Evolutionary conservation across 2,797 vertebrate genomes (phyloP), one percentile per base, ranked within the genome.

Genomic region (Orestias chungarensis): DNA sequence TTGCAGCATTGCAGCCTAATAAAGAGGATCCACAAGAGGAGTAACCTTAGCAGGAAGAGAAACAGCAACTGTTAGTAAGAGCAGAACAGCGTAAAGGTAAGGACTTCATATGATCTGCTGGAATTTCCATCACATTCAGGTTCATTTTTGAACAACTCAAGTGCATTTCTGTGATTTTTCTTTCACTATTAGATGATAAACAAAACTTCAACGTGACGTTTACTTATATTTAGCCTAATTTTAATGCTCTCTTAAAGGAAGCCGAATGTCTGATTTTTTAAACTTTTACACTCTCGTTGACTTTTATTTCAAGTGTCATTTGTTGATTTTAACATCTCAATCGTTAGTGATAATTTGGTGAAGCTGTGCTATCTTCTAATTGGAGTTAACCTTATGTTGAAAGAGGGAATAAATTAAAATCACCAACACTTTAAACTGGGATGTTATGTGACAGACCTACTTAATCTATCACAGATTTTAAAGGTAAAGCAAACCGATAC

Each of bases 31-130:
- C 23, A 35, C 25, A 64, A 23, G 25, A 66, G 25, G 27, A 17
- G 17, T 29, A n/a, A 64, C 0, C 42, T 12, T 10, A 79, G 29
- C 64, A 80, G 82, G 73, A 80, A 88, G 74, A 3, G 4, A 40
- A n/a, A 42, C 72, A 29, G 31, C 70, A 33, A 42, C 52, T 20
- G 35, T 20, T 27, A 66, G 38, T 3, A 18, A 12, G 61, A n/a
- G 4, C 33, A 70, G 33, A 46, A 50, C 23, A 18, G 29, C 15
- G 25, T 29, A 6, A 50, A 86, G 87, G 90, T 91, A 15, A 88
- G 80, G 68, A 29, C 38, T 23, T 23, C 1, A 33, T 47, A 44
- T 49, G 8, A 3, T 71, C 46, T n/a, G 29, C 23, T n/a, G 20
- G 15, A 1, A 18, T 49, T 49, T 66, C 15, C 15, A 4, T 50